Base-by-base conservation (phyloP, 2,888 invertebrate genomes). In the Drosophila austrosaltans region DNA sequence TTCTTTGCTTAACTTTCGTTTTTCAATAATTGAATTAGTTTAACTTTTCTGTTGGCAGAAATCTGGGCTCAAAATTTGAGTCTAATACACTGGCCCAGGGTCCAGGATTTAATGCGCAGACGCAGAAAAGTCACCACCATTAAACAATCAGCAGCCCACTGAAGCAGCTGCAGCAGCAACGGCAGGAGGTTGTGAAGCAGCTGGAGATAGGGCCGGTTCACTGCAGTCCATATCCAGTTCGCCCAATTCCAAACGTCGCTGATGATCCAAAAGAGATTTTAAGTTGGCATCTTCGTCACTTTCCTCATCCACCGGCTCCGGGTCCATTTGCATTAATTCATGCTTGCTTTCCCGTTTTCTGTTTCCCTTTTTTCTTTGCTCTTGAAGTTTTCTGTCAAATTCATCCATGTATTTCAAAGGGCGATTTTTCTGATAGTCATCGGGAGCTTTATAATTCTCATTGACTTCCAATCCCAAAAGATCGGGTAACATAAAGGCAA, bases 401-500 rank as follows among this genome's bases (percentile, higher is more conserved):
- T 91, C 88, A 40, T 93, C 81, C 76, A 95, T 94, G 79, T 93
- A 95, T 1, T 93, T 90, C 1, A 92, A 89, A 69, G 94, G 93
- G 74, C 93, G 92, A 0, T 90, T 87, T 5, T 69, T 53, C 7
- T 63, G 44, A 81, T 95, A 95, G 78, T 93, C 91, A 0, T 69
- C 57, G 0, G 95, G 95, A 72, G 90, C 93, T 53, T 77, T 40
- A 80, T 94, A 94, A 2, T 71, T 78, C 12, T 82, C 61, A 71
- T 93, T 91, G 0, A 95, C 92, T 0, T 76, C 10, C 20, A 87
- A 58, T 0, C 76, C 75, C 1, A 92, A 69, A 4, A 97, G 93
- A 92, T 98, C 97, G 0, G 95, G 94, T 7, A 98, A 90, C 98
- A 98, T 98, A 90, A 94, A 98, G 0, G 96, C 94, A 90, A 96